Base-by-base conservation (phyloP, 2,797 vertebrate genomes). In the Sebastes variabilis region DNA sequence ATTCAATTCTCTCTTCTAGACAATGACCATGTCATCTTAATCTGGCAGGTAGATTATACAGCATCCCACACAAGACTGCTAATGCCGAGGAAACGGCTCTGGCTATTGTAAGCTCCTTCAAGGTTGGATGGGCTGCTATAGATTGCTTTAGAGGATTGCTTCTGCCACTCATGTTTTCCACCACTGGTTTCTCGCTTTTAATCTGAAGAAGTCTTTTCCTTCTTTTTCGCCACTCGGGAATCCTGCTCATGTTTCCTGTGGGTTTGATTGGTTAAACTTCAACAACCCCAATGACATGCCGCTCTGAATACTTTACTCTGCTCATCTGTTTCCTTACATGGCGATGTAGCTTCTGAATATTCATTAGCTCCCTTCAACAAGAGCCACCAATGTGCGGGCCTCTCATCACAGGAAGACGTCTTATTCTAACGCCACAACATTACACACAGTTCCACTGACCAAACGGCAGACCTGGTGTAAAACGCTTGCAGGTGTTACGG, bases 11-110 rank as follows among this genome's bases (percentile, higher is more conserved):
- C 93, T 91, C 87, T 92, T 93, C 89, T 88, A 95, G 94, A 95
- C 94, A 95, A 95, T 95, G 93, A 93, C 94, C 93, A 94, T 94
- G 93, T 94, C 95, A 94, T 95, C 94, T 95, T 94, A 94, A 94
- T 96, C 94, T 95, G 93, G 92, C 94, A 96, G 94, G 94, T 94
- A 95, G 94, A 95, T 96, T 95, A 94, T 93, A 87, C 93, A 89
- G 92, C 93, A 93, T 92, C 92, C 91, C 90, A 93, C 91, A 94
- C 92, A 92, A 87, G 93, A 92, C 91, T 93, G 88, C 91, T 94
- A 95, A 94, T 90, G 89, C 92, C 36, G 81, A 83, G 85, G 79
- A 89, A 92, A 91, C 72, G 34, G 87, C 87, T 92, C 27, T 12
- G 84, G 76, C 92, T 87, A 88, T 93, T 94, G 92, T 93, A 81